A percentile compares a stretch with the other conserved stretches of the same genome.
These are phyloP conservation scores for Nannobrachium achirus DNA, from an alignment of 2,113 vertebrate species.

Conservation along the genomic window DNA sequence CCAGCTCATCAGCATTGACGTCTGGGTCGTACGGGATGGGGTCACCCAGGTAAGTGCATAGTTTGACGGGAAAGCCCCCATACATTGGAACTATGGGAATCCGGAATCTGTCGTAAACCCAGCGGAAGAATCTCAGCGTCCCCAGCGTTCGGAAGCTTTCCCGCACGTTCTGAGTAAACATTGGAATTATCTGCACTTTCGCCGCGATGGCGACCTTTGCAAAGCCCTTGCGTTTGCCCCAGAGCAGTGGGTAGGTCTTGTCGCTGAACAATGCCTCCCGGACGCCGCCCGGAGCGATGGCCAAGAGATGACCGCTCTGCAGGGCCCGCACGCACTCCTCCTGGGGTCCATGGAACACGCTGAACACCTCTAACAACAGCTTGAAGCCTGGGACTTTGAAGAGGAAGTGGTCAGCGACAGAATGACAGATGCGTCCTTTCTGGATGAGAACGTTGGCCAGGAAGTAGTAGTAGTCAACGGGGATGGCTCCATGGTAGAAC, in stretches of 20 bases:
- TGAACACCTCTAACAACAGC: slow-evolving; percentile 89
- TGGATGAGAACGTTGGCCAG: slow-evolving; percentile 85
- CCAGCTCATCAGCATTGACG: slow-evolving; percentile 85
- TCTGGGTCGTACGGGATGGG: slow-evolving; percentile 93
- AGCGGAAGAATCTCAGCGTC: slow-evolving; percentile 86
- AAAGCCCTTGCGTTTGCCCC: slow-evolving; percentile 92
- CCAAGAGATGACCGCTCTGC: slow-evolving; percentile 84
- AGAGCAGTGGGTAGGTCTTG: slow-evolving; percentile 88
- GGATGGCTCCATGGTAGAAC: slow-evolving; percentile 96
- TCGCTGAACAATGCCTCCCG: slow-evolving; percentile 94
- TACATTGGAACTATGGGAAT: slow-evolving; percentile 87
- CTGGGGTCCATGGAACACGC: slow-evolving; percentile 90
- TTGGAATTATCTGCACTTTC: slow-evolving; percentile 96
- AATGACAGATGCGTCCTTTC: slow-evolving; percentile 88
- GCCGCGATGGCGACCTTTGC: slow-evolving; percentile 95
- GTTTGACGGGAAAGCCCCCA: slow-evolving; percentile 94
- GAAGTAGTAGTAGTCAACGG: slow-evolving; percentile 94
- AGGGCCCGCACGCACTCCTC: slow-evolving; percentile 92
- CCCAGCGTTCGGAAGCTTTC: slow-evolving; percentile 96
- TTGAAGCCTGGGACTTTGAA: slow-evolving; percentile 89
- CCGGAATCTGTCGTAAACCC: slow-evolving; percentile 90
- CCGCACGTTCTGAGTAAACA: slow-evolving; percentile 98
- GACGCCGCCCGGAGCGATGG: slow-evolving; percentile 92
- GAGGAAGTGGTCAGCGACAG: slow-evolving; percentile 93
- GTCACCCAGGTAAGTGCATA: slow-evolving; percentile 93